Percentiles rank a stretch among this genome's conserved stretches.
phyloP scores from a whole-genome alignment of 2,888 invertebrate species.

The Caenorhabditis doughertyi region DNA sequence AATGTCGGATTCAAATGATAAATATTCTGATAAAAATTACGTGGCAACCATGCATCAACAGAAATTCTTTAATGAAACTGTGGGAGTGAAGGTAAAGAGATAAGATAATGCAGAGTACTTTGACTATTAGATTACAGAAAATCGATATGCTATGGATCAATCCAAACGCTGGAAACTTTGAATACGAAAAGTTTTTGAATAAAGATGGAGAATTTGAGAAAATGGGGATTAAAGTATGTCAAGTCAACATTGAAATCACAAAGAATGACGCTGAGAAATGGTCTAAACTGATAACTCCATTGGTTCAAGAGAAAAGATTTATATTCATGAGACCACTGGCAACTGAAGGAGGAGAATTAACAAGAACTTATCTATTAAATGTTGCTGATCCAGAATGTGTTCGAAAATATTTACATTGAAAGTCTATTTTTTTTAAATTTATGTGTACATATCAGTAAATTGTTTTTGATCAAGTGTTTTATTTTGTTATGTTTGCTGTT shows the following conservation, averaged over 20 bases:
- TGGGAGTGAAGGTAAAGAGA: slow-evolving; percentile 12
- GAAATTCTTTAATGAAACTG: slow-evolving; percentile 40
- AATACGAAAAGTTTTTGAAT: slow-evolving; percentile 48
- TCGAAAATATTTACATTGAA: slow-evolving; percentile 42
- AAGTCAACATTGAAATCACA: slow-evolving; percentile 38
- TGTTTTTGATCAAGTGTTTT: not conserved
- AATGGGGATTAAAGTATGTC: slow-evolving; percentile 41
- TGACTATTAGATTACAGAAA: slow-evolving; percentile 20
- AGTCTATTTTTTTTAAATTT: not conserved
- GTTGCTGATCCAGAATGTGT: slow-evolving; percentile 41
- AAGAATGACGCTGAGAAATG: slow-evolving; percentile 38
- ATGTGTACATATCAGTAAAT: slow-evolving; percentile 21
- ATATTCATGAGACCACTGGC: slow-evolving; percentile 53
- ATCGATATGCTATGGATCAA: slow-evolving; percentile 57
- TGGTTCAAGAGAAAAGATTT: slow-evolving; percentile 35
- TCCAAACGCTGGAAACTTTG: slow-evolving; percentile 40
- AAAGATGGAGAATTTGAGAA: slow-evolving; percentile 34
- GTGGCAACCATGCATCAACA: slow-evolving; percentile 16
- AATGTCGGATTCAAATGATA: slow-evolving; percentile 18
- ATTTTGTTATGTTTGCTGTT: not conserved
- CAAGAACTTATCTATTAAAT: slow-evolving; percentile 45
- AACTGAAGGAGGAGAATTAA: slow-evolving; percentile 42
- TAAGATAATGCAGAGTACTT: not conserved
- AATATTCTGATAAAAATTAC: slow-evolving; percentile 21
- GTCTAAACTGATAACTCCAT: slow-evolving; percentile 30